Evolutionary conservation across 2,113 vertebrate species (phyloP).

Genomic region (Hypanus sabinus): DNA sequence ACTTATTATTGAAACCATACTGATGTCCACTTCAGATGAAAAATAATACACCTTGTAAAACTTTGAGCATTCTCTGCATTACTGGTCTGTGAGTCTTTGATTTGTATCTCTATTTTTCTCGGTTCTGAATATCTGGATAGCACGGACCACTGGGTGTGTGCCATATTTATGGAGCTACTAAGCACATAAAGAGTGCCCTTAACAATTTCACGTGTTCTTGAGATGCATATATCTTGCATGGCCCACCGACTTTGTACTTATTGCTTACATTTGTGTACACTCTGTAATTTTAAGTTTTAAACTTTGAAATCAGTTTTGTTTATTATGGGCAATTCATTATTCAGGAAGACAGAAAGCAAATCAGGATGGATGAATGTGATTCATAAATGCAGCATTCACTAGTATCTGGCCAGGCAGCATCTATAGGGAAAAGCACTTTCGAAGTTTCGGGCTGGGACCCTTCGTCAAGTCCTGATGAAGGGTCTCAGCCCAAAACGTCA

Average conservation of each 20-base stretch:
- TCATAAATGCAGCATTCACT: background rate
- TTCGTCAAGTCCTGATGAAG: too few relatives aligned
- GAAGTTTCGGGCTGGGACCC: too few relatives aligned
- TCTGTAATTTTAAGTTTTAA: background rate
- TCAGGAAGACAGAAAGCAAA: background rate
- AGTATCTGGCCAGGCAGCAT: too few relatives aligned
- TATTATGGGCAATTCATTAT: background rate
- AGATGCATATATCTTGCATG: background rate
- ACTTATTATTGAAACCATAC: background rate
- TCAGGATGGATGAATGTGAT: background rate
- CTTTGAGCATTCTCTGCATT: background rate
- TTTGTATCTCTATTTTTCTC: background rate
- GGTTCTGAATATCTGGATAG: background rate
- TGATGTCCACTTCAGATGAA: conserved; percentile 11
- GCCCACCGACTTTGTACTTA: background rate
- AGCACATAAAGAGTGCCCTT: background rate
- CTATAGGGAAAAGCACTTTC: too few relatives aligned
- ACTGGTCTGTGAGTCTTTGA: conserved; percentile 22
- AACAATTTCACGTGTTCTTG: background rate
- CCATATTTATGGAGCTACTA: background rate
- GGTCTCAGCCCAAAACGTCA: too few relatives aligned
- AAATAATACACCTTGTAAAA: conserved; percentile 29
- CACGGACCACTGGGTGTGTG: conserved; percentile 9
- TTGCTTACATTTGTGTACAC: background rate
- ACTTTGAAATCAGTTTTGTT: background rate